A percentile compares a stretch with the other conserved stretches of the same genome.
Evolutionary conservation across 2,113 vertebrate genomes (phyloP).

Genomic region (Nothocercus nigrocapillus): DNA sequence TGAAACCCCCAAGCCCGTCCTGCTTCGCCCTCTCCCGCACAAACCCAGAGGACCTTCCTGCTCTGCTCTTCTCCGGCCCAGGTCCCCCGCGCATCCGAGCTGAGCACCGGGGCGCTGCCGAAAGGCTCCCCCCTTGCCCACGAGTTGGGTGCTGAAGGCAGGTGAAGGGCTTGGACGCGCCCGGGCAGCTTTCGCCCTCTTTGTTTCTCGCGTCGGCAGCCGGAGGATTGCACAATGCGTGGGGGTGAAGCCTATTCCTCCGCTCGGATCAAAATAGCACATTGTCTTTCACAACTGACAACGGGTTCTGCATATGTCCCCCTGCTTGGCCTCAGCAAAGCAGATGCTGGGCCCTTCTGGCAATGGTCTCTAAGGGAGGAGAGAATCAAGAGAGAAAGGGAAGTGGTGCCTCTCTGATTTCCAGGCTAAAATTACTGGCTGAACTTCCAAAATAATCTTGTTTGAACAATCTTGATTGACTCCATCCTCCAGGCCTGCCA

Average conservation of each 20-base stretch:
- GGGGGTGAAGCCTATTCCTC: slow-evolving; percentile 1
- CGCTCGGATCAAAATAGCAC: neutral
- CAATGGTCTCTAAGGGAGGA: neutral
- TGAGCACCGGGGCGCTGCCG: neutral
- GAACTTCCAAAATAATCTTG: neutral
- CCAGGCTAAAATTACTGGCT: slow-evolving; percentile 31
- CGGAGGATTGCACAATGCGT: neutral
- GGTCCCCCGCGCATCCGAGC: accelerated
- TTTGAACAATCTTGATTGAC: neutral
- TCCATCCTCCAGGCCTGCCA: neutral
- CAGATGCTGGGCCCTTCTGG: neutral
- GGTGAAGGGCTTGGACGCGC: neutral
- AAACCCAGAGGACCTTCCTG: neutral
- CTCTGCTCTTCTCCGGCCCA: neutral
- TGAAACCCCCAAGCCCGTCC: neutral
- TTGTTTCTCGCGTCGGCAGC: neutral
- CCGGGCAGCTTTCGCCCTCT: neutral
- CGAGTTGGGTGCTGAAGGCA: neutral
- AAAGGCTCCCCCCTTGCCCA: accelerated
- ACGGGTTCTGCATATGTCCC: neutral
- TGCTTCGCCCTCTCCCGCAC: neutral
- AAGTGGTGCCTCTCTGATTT: neutral
- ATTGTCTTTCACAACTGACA: too few relatives aligned
- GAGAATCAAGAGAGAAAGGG: slow-evolving; percentile 26
- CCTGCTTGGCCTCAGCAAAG: neutral